These are phyloP conservation scores for Eumeta japonica DNA, from an alignment of 1,140 invertebrate genomes.

Conservation along the genomic window DNA sequence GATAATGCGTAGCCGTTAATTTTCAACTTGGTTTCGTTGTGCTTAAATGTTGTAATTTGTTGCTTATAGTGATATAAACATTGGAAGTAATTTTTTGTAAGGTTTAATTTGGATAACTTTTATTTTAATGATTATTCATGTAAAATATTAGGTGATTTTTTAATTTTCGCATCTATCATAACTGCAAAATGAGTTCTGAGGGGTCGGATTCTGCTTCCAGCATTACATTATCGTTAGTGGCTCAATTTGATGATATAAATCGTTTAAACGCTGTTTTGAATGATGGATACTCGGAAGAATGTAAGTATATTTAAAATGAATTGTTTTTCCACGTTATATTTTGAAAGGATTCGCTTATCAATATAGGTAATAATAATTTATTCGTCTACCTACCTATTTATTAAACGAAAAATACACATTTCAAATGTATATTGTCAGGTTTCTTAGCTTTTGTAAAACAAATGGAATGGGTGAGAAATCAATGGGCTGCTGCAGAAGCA, in stretches of 20 bases:
- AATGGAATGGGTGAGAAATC: slow-evolving; percentile 69
- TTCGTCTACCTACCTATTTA: no score
- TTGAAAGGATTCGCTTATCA: no score
- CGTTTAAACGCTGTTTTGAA: slow-evolving; percentile 65
- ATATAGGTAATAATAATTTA: no score
- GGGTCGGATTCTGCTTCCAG: slow-evolving; percentile 34
- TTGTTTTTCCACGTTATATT: no score
- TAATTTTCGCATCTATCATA: background rate
- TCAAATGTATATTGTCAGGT: slow-evolving; percentile 51
- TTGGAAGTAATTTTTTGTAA: background rate
- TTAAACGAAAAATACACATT: slow-evolving; percentile 1
- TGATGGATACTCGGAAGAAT: slow-evolving; percentile 67
- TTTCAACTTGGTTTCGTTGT: slow-evolving; percentile 6
- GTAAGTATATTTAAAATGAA: no score
- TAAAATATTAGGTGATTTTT: background rate
- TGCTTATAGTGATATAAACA: background rate
- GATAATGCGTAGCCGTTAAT: no score
- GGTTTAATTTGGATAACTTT: no score
- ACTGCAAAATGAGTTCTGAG: slow-evolving; percentile 37
- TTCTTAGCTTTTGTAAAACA: slow-evolving; percentile 69
- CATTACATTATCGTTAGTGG: slow-evolving; percentile 37
- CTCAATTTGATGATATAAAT: slow-evolving; percentile 66
- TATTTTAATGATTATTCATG: no score
- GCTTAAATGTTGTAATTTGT: background rate
- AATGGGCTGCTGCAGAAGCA: slow-evolving; percentile 66